Evolutionary conservation across 1,140 invertebrate genomes (phyloP), one percentile per base, ranked within the genome.

Genomic region (Heliconius hermathena): DNA sequence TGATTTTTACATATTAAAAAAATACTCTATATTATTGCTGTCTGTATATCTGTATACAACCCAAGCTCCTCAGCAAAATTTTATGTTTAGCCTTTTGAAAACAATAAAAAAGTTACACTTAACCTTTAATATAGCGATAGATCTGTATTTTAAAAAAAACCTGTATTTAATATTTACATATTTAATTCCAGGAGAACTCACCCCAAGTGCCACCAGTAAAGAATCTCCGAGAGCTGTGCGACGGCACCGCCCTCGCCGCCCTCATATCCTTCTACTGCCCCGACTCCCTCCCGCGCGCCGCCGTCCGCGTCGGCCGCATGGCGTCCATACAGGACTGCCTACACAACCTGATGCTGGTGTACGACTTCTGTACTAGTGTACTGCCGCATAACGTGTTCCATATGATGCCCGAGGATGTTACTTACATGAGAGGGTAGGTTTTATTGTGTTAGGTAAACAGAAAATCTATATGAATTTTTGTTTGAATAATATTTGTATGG

Each of bases 241-340:
- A 99, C 93, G 99, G 99, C 75, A 97, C 98, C 60, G 98, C 97
- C 72, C 94, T 99, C 77, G 98, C 98, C 73, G 97, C 97, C 20
- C 96, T 99, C 20, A 96, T 99, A 76, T 97, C 98, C 46, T 99
- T 98, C 94, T 99, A 99, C 95, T 99, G 98, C 91, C 98, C 98
- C 5, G 96, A 98, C 81, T 97, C 97, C 85, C 92, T 99, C 80
- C 96, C 97, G 71, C 97, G 98, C 95, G 95, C 95, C 76, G 95
- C 96, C 74, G 96, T 98, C 77, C 95, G 96, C 70, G 95, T 97
- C 11, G 97, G 96, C 81, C 96, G 97, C 88, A 95, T 97, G 91
- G 96, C 89, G 85, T 96, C 88, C 89, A 95, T 88, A 94, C 95
- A 94, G 79, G 99, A 99, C 93, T 99, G 98, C 76, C 96, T 99